These are phyloP conservation scores for Hecatera dysodea DNA, from an alignment of 2,888 invertebrate genomes.

Conservation along the genomic window DNA sequence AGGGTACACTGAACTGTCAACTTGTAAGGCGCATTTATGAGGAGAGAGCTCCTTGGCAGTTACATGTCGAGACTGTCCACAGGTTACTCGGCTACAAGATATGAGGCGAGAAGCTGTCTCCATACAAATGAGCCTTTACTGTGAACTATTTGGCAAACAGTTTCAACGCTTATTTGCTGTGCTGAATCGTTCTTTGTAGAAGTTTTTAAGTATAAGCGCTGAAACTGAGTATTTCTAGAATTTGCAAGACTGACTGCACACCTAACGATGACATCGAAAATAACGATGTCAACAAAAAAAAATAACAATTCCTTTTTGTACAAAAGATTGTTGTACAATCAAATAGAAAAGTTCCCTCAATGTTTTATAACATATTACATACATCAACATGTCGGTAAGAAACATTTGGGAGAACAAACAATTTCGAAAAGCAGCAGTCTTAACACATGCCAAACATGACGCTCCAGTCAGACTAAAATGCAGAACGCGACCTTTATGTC, in stretches of 20 bases:
- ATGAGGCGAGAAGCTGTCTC: neutral
- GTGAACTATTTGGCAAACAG: neutral
- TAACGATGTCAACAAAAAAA: neutral
- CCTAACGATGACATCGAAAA: neutral
- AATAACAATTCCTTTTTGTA: neutral
- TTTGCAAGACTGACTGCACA: neutral
- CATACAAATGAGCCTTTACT: slow-evolving; percentile 1
- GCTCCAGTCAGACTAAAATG: neutral
- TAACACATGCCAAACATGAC: slow-evolving; percentile 25
- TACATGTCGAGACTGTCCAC: neutral
- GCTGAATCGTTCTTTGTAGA: neutral
- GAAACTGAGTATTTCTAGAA: neutral
- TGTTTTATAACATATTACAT: slow-evolving; percentile 66
- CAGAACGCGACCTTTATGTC: neutral
- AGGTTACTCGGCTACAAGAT: neutral
- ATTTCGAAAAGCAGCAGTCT: slow-evolving; percentile 56
- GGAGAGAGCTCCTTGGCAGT: neutral
- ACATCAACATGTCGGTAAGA: slow-evolving; percentile 65
- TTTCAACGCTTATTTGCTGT: slow-evolving; percentile 5
- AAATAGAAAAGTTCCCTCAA: slow-evolving; percentile 60
- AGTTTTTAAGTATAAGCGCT: neutral
- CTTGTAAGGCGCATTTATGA: neutral
- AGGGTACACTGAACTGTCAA: neutral
- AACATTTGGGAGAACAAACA: slow-evolving; percentile 61
- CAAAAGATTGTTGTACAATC: slow-evolving; percentile 13